Conservation (phyloP, 2,797 vertebrate genomes). For the Gymnodraco acuticeps region DNA sequence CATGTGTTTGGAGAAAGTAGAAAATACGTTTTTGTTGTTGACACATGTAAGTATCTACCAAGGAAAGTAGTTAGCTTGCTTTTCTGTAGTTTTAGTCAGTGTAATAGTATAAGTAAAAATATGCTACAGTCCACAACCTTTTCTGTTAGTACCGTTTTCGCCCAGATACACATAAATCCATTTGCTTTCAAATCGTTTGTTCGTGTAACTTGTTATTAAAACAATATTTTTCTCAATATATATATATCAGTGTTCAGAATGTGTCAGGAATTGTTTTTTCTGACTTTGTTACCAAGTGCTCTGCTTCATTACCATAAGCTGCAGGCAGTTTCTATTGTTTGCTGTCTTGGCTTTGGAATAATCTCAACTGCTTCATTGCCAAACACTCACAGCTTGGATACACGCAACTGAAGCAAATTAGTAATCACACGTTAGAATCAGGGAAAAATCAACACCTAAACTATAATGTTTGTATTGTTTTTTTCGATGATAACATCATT, state of each 20-base stretch:
- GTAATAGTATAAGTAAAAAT: too few relatives aligned
- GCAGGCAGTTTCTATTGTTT: constrained; percentile 33
- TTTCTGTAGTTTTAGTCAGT: too few relatives aligned
- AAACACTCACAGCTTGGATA: constrained; percentile 42
- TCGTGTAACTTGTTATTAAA: too few relatives aligned
- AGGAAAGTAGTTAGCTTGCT: too few relatives aligned
- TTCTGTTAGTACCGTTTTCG: neutral
- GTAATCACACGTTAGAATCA: constrained; percentile 33
- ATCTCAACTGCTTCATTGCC: constrained; percentile 28
- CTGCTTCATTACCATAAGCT: constrained; percentile 39
- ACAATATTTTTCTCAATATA: too few relatives aligned
- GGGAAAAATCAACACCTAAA: constrained; percentile 22
- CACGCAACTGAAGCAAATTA: constrained; percentile 25
- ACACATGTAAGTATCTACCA: too few relatives aligned
- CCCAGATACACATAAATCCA: neutral
- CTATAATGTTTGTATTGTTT: constrained; percentile 3
- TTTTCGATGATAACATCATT: neutral
- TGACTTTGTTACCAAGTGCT: constrained; percentile 23
- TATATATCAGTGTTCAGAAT: too few relatives aligned
- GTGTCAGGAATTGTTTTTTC: neutral
- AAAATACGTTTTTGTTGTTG: too few relatives aligned
- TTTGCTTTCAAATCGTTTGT: neutral
- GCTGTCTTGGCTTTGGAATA: constrained; percentile 33
- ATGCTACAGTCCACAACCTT: neutral
- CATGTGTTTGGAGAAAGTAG: too few relatives aligned